phyloP scores from a whole-genome alignment of 2,888 invertebrate genomes.

The Seira ritae region DNA sequence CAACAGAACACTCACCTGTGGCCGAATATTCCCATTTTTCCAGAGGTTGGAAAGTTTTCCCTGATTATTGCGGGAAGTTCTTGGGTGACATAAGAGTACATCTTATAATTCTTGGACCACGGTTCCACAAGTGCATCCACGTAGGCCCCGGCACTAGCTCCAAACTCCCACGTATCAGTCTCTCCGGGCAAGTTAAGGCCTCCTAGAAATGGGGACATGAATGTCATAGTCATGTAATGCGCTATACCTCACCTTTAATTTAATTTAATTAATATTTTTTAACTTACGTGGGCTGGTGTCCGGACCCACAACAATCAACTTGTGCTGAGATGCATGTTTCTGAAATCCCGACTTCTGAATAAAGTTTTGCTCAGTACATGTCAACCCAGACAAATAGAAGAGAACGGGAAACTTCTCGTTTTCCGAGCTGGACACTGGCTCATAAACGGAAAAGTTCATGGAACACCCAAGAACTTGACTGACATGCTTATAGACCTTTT shows the following conservation, averaged over 20 bases:
- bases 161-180: constrained; percentile 95
- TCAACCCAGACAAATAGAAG: constrained; percentile 94
- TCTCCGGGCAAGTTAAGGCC: constrained; percentile 90
- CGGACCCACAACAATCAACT: constrained; percentile 92
- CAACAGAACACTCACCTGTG: constrained; percentile 74
- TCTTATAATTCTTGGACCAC: constrained; percentile 94
- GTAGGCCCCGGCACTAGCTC: constrained; percentile 96
- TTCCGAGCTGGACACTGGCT: constrained; percentile 84
- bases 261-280: background rate
- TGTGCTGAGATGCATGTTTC: constrained; percentile 89
- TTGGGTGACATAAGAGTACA: constrained; percentile 95
- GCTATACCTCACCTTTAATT: background rate
- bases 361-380: constrained; percentile 90
- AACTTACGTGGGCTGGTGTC: constrained; percentile 91
- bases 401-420: constrained; percentile 84
- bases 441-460: constrained; percentile 94
- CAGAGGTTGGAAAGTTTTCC: constrained; percentile 82
- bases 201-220: constrained; percentile 2
- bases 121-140: constrained; percentile 93
- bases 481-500: constrained; percentile 82
- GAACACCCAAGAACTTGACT: constrained; percentile 87
- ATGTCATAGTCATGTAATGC: no score
- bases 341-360: constrained; percentile 97
- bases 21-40: constrained; percentile 3
- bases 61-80: constrained; percentile 88